Evolutionary conservation across 2,797 vertebrate genomes (phyloP).

Genomic region (Sebastes nivosus): DNA sequence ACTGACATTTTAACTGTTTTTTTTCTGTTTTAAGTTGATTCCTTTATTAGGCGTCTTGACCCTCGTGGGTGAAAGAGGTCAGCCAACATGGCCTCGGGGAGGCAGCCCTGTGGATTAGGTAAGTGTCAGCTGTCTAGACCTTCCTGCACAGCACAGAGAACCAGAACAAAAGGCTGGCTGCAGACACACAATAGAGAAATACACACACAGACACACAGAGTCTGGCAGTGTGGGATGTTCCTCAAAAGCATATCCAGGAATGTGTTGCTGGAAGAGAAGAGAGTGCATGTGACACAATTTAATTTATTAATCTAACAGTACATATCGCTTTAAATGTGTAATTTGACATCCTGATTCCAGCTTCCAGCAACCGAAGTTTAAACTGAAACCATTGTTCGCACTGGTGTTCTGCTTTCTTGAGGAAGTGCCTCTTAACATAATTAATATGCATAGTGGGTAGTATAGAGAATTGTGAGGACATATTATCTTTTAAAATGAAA

Average conservation of each 20-base stretch:
- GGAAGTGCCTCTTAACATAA: neutral
- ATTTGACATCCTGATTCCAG: neutral
- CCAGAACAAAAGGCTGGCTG: slow-evolving; percentile 62
- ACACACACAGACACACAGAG: slow-evolving; percentile 49
- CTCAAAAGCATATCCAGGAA: slow-evolving; percentile 56
- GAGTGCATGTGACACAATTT: neutral
- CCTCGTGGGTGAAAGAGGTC: slow-evolving; percentile 34
- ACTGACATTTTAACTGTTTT: neutral
- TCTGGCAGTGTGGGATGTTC: slow-evolving; percentile 47
- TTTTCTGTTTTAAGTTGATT: neutral
- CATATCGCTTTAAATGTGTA: neutral
- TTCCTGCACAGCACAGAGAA: slow-evolving; percentile 52
- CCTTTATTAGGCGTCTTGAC: slow-evolving; percentile 2
- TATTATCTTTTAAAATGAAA: neutral
- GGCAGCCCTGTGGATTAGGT: slow-evolving; percentile 61
- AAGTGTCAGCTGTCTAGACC: slow-evolving; percentile 71
- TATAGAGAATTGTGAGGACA: neutral
- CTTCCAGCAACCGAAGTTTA: neutral
- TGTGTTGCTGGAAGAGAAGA: neutral
- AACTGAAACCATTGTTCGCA: neutral
- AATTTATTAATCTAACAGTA: neutral
- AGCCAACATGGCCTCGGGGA: slow-evolving; percentile 38
- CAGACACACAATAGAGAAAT: slow-evolving; percentile 53
- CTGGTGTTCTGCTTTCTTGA: neutral
- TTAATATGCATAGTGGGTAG: neutral